phyloP scores from a whole-genome alignment of 1,140 invertebrate species.

The Dendrolimus kikuchii region DNA sequence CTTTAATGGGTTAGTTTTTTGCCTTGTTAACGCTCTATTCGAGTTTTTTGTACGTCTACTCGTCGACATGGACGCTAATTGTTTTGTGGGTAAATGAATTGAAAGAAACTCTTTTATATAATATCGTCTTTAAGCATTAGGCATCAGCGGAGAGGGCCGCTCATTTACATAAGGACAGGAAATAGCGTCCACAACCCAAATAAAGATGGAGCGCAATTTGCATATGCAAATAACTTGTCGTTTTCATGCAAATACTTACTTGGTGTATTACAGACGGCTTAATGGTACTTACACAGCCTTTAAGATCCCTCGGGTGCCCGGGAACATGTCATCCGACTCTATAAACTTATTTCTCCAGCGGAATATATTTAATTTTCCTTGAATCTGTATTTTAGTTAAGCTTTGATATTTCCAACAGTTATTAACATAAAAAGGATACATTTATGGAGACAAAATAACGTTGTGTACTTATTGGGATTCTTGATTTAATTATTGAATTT shows the following conservation, averaged over 20 bases:
- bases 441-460: too few relatives aligned
- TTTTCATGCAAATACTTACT: slow-evolving; percentile 61
- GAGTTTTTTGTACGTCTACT: slow-evolving; percentile 26
- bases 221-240: slow-evolving; percentile 64
- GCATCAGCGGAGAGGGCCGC: slow-evolving; percentile 22
- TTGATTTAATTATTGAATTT: too few relatives aligned
- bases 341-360: slow-evolving; percentile 23
- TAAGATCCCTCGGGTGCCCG: slow-evolving; percentile 32
- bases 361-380: background rate
- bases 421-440: too few relatives aligned
- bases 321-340: slow-evolving; percentile 12
- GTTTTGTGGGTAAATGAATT: slow-evolving; percentile 19
- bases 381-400: too few relatives aligned
- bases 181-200: slow-evolving; percentile 56
- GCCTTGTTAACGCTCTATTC: slow-evolving; percentile 42
- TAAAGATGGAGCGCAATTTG: slow-evolving; percentile 67
- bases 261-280: slow-evolving; percentile 65
- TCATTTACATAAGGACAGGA: slow-evolving; percentile 57
- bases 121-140: slow-evolving; percentile 29
- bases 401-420: too few relatives aligned
- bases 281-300: slow-evolving; percentile 55
- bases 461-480: too few relatives aligned
- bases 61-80: slow-evolving; percentile 27
- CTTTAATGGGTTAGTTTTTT: slow-evolving; percentile 31
- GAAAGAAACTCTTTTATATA: slow-evolving; percentile 25